phyloP scores from a whole-genome alignment of 2,888 invertebrate genomes.

The Agonopterix heracliana region DNA sequence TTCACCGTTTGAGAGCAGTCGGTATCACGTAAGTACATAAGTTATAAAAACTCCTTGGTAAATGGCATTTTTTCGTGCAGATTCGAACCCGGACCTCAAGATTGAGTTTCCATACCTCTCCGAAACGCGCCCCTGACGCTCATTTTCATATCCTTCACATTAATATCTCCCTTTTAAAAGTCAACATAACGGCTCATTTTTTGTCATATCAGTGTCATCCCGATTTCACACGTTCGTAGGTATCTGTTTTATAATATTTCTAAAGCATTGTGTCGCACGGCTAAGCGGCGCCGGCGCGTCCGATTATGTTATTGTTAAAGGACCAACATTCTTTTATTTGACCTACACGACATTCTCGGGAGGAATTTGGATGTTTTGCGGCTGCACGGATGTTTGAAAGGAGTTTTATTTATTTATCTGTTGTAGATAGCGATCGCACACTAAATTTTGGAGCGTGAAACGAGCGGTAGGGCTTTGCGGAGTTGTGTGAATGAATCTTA shows the following conservation, averaged over 20 bases:
- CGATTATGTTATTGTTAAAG: conserved; percentile 69
- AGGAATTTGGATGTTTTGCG: conserved; percentile 52
- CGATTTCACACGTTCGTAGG: conserved; percentile 62
- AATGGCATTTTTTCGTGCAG: too few species aligned
- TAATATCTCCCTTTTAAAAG: too few species aligned
- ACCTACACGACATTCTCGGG: conserved; percentile 56
- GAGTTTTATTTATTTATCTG: conserved; percentile 28
- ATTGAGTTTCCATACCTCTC: too few species aligned
- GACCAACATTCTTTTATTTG: conserved; percentile 65
- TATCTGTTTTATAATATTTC: conserved; percentile 56
- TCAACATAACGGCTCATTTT: conserved; percentile 14
- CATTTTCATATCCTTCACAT: too few species aligned
- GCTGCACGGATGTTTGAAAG: conserved; percentile 38
- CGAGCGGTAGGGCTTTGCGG: not conserved
- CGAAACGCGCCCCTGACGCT: too few species aligned
- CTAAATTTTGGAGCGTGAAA: conserved; percentile 4
- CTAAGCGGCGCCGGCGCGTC: conserved; percentile 64
- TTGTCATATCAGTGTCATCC: conserved; percentile 49
- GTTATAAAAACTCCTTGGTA: too few species aligned
- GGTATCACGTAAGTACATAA: too few species aligned
- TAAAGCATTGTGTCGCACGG: conserved; percentile 35
- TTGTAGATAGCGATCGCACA: conserved; percentile 4
- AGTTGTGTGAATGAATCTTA: conserved; percentile 1
- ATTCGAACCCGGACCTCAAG: too few species aligned
- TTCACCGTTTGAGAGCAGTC: too few species aligned